Evolutionary conservation across 2,888 invertebrate species (phyloP).

Genomic region (Entomobrya multifasciata): DNA sequence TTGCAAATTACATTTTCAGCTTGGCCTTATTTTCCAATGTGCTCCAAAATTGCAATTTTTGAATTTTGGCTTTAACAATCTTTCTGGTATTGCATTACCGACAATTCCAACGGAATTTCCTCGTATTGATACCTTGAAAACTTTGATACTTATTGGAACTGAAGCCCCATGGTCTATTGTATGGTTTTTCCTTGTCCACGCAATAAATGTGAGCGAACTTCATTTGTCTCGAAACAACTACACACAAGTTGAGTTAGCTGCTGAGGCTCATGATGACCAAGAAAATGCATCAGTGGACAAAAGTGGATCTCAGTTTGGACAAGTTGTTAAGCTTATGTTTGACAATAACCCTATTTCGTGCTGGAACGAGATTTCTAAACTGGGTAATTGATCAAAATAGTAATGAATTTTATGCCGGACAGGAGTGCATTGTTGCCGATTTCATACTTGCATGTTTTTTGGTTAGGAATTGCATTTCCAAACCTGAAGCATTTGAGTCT

Average conservation of each 20-base stretch:
- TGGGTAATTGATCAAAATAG: slow-evolving; percentile 41
- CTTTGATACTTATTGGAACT: slow-evolving; percentile 93
- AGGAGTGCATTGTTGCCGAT: no score
- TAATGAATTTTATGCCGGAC: background rate
- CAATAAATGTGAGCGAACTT: slow-evolving; percentile 87
- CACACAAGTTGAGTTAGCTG: slow-evolving; percentile 11
- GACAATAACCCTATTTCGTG: slow-evolving; percentile 55
- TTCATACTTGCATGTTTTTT: no score
- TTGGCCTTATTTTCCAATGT: slow-evolving; percentile 91
- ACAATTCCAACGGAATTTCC: slow-evolving; percentile 78
- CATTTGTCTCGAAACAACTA: slow-evolving; percentile 94
- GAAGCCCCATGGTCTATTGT: slow-evolving; percentile 92
- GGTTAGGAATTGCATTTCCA: slow-evolving; percentile 56
- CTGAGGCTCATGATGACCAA: no score
- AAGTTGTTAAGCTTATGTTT: slow-evolving; percentile 53
- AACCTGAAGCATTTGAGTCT: slow-evolving; percentile 57
- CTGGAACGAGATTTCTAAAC: slow-evolving; percentile 63
- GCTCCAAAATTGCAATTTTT: slow-evolving; percentile 94
- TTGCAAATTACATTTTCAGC: slow-evolving; percentile 84
- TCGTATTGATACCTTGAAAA: slow-evolving; percentile 83
- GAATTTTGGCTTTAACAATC: slow-evolving; percentile 93
- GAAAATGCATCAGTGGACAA: background rate
- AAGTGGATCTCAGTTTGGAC: no score
- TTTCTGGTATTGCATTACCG: slow-evolving; percentile 85
- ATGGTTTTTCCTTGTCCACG: slow-evolving; percentile 85